Evolutionary conservation across 2,113 vertebrate species (phyloP).

Genomic region (Odobenus rosmarus): DNA sequence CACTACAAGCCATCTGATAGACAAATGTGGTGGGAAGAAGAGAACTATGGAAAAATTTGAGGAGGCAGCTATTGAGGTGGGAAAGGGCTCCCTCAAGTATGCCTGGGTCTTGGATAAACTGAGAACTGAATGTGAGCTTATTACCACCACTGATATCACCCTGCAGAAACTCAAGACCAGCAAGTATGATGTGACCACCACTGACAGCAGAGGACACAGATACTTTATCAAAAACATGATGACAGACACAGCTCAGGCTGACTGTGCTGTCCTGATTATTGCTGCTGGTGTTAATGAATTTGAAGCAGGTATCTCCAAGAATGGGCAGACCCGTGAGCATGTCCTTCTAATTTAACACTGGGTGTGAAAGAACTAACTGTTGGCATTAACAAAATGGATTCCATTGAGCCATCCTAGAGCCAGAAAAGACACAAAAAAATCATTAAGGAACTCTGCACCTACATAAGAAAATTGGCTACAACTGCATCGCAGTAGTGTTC

Average conservation of each 20-base stretch:
- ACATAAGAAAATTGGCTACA: background rate
- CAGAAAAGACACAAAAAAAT: background rate
- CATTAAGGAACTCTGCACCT: background rate
- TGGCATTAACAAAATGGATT: background rate
- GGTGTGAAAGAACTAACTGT: background rate
- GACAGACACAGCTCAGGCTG: background rate
- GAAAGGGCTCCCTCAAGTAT: background rate
- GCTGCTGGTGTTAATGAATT: background rate
- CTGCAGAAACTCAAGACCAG: background rate
- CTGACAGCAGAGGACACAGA: background rate
- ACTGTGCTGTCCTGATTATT: background rate
- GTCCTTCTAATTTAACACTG: background rate
- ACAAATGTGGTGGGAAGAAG: background rate
- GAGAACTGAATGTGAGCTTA: background rate
- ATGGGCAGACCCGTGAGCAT: background rate
- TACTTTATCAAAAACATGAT: background rate
- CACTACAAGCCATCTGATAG: background rate
- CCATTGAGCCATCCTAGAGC: background rate
- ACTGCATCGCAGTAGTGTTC: background rate
- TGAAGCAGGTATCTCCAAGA: background rate
- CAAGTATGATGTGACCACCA: background rate
- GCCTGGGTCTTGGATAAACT: background rate
- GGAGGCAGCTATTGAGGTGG: background rate
- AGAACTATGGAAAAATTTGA: background rate
- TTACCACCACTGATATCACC: background rate